Evolutionary conservation across 1,140 invertebrate species (phyloP).

Genomic region (Chelonus insularis): DNA sequence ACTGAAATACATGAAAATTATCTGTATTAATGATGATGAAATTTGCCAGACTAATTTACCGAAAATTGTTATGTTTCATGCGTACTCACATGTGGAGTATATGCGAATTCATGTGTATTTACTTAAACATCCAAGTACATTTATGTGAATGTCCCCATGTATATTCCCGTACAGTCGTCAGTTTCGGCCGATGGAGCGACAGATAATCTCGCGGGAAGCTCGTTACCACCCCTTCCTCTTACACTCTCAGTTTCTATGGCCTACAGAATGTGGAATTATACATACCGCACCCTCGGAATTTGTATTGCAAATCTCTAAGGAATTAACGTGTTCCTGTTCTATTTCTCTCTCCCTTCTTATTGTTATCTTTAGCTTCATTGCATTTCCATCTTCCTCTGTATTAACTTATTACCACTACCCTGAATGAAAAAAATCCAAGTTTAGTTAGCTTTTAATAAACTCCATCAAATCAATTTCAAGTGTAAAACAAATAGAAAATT

Average conservation of each 20-base stretch:
- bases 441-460: no score
- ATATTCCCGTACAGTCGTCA: background rate
- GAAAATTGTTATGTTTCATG: no score
- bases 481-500: no score
- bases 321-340: constrained; percentile 23
- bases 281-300: constrained; percentile 25
- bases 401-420: no score
- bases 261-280: constrained; percentile 20
- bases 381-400: background rate
- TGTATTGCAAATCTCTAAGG: constrained; percentile 25
- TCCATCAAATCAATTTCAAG: no score
- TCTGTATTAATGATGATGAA: no score
- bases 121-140: background rate
- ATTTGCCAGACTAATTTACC: no score
- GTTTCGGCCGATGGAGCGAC: constrained; percentile 22
- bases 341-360: background rate
- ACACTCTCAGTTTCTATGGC: background rate
- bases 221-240: constrained; percentile 42
- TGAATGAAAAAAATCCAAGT: no score
- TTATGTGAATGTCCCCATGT: background rate
- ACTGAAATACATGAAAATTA: no score
- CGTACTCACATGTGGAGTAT: background rate
- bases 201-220: constrained; percentile 45
- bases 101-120: background rate
- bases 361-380: background rate